Evolutionary conservation across 2,797 vertebrate genomes (phyloP).

Genomic region (Amblyraja radiata): DNA sequence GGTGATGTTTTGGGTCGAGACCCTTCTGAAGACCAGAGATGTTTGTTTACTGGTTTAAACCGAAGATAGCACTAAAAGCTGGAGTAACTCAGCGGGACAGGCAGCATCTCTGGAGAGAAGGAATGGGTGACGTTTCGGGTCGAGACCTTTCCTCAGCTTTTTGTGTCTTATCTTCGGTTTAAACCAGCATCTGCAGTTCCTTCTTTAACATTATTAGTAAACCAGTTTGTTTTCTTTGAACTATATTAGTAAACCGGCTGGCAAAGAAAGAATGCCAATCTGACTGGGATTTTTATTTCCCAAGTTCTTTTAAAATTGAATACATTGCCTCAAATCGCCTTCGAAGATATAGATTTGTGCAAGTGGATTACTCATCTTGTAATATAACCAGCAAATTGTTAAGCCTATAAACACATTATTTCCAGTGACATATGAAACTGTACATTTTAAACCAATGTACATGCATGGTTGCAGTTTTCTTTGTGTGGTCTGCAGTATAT

Average conservation of each 20-base stretch:
- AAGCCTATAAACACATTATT: background rate
- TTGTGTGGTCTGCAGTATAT: background rate
- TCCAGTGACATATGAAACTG: background rate
- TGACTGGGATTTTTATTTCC: background rate
- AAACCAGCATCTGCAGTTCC: too few species aligned
- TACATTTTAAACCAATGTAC: too few species aligned
- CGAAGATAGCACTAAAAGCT: too few species aligned
- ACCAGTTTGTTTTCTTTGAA: background rate
- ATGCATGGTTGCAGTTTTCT: background rate
- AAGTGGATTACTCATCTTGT: background rate
- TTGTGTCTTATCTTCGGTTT: too few species aligned
- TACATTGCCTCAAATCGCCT: background rate
- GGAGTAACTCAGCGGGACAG: too few species aligned
- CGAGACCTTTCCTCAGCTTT: too few species aligned
- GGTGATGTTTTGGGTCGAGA: too few species aligned
- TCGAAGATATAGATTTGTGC: background rate
- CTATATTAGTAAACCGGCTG: background rate
- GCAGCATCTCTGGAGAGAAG: too few species aligned
- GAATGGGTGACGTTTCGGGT: too few species aligned
- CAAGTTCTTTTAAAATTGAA: background rate
- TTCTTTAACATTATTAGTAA: too few species aligned
- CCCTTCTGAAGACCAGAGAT: too few species aligned
- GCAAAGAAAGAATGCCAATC: background rate
- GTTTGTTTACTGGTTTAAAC: too few species aligned
- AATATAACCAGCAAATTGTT: background rate